Evolutionary conservation across 2,113 vertebrate species (phyloP).

Genomic region (Rhinichthys klamathensis): DNA sequence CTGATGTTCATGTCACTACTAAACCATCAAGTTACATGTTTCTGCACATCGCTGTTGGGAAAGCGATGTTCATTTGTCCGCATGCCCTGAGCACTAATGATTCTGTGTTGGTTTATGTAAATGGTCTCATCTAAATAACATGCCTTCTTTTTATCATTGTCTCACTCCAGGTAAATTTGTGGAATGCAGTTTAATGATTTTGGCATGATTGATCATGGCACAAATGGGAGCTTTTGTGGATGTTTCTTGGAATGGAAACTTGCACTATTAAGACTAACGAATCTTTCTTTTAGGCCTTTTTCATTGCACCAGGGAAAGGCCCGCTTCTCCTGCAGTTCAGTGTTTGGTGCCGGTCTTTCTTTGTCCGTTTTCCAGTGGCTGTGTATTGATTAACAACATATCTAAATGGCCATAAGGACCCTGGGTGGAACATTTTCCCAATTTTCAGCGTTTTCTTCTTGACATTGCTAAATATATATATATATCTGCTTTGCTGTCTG

Average conservation of each 20-base stretch:
- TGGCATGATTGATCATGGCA: slow-evolving; percentile 24
- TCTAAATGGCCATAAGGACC: background rate
- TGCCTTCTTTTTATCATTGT: background rate
- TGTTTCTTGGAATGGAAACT: background rate
- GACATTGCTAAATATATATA: background rate
- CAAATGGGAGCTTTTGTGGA: background rate
- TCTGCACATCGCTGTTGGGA: background rate
- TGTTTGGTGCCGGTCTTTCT: background rate
- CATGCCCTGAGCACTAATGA: slow-evolving; percentile 43
- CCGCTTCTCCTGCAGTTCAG: background rate
- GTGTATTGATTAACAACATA: background rate
- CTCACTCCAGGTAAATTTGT: slow-evolving; percentile 8
- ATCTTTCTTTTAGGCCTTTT: slow-evolving; percentile 42
- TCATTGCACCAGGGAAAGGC: background rate
- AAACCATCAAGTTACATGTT: slow-evolving; percentile 18
- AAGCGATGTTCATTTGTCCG: background rate
- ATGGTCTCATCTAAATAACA: slow-evolving; percentile 1
- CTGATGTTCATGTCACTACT: slow-evolving; percentile 24
- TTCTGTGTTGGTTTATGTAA: background rate
- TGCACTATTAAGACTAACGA: slow-evolving; percentile 5
- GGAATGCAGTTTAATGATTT: slow-evolving; percentile 16
- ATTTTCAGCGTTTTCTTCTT: background rate
- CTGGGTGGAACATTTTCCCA: background rate
- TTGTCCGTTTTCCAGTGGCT: background rate
- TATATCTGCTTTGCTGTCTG: background rate